These are phyloP conservation scores for Cantharis rufa DNA, from an alignment of 2,888 invertebrate species.

Conservation along the genomic window DNA sequence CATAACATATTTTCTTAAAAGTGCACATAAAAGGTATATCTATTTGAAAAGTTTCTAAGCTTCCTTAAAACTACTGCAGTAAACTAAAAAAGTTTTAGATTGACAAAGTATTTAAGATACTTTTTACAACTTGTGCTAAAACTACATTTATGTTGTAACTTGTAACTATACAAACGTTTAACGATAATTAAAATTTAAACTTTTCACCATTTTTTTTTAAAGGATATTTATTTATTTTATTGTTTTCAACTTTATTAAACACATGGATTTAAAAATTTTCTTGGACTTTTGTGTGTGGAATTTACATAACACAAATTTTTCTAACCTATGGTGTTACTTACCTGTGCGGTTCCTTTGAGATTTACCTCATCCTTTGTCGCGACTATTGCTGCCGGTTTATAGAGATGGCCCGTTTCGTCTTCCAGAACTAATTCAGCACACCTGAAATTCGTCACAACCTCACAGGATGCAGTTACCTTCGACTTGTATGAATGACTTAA, in stretches of 20 bases:
- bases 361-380: slow-evolving; percentile 32
- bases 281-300: slow-evolving; percentile 2
- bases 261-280: background rate
- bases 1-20: background rate
- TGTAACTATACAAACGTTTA: background rate
- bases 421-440: slow-evolving; percentile 26
- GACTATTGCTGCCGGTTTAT: slow-evolving; percentile 32
- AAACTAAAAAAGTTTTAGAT: background rate
- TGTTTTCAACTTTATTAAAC: background rate
- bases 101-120: background rate
- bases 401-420: slow-evolving; percentile 12
- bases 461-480: background rate
- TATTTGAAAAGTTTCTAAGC: background rate
- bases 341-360: slow-evolving; percentile 34
- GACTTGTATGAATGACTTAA: background rate
- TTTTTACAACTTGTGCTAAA: background rate
- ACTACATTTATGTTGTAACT: background rate
- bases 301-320: slow-evolving; percentile 22
- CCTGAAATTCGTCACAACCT: slow-evolving; percentile 20
- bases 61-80: background rate
- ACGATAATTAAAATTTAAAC: background rate
- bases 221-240: background rate
- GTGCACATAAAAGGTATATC: background rate
- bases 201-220: background rate
- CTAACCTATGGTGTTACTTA: slow-evolving; percentile 29